Evolutionary conservation across 2,113 vertebrate genomes (phyloP).

Genomic region (Bufo bufo): DNA sequence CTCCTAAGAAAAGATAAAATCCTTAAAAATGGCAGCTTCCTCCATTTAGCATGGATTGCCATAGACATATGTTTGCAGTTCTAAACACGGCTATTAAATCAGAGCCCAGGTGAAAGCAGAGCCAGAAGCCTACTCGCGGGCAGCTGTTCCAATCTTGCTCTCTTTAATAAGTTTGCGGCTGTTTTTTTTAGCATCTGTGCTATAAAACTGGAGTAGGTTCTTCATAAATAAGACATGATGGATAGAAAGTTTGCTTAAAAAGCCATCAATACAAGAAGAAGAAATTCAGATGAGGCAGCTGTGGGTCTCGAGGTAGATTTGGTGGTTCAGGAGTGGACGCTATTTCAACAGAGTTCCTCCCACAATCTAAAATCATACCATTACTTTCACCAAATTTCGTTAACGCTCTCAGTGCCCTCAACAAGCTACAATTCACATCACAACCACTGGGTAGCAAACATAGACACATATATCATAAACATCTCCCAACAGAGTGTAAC

Average conservation of each 20-base stretch:
- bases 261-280: not conserved
- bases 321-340: not conserved
- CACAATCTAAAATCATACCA: not conserved
- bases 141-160: conserved; percentile 29
- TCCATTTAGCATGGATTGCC: not conserved
- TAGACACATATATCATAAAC: too few species aligned
- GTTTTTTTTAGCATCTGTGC: conserved; percentile 6
- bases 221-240: conserved; percentile 19
- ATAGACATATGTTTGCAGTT: conserved; percentile 38
- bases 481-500: too few species aligned
- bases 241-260: not conserved
- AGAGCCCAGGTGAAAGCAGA: not conserved
- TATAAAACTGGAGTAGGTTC: conserved; percentile 3
- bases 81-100: conserved; percentile 21
- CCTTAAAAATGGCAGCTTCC: conserved; percentile 21
- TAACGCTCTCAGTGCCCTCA: too few species aligned
- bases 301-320: not conserved
- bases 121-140: conserved; percentile 15
- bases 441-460: too few species aligned
- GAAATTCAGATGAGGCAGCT: not conserved
- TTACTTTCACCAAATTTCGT: too few species aligned
- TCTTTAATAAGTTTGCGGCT: conserved; percentile 28
- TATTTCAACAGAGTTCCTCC: not conserved
- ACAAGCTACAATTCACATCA: too few species aligned
- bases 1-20: conserved; percentile 35